Conservation (phyloP, 2,797 vertebrate genomes). For the Coccyzus lansbergi region DNA sequence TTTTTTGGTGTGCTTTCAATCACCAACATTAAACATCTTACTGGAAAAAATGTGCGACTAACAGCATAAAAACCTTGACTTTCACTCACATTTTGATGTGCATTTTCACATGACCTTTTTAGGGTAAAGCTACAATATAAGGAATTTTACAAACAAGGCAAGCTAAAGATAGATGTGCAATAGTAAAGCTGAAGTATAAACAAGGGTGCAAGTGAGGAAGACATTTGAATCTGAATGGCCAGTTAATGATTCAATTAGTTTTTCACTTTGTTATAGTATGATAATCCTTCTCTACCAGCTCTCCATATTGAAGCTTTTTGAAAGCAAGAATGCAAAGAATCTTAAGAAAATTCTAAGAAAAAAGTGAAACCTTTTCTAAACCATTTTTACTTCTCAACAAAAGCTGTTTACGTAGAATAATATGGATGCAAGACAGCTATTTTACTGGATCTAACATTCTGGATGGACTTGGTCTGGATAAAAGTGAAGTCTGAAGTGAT, state of each 20-base stretch:
- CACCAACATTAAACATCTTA: not conserved
- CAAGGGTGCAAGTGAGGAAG: conserved; percentile 62
- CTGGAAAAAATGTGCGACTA: not conserved
- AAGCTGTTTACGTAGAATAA: conserved; percentile 12
- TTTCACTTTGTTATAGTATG: conserved; percentile 80
- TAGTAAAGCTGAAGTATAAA: conserved; percentile 76
- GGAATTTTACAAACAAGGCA: conserved; percentile 76
- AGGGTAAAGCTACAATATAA: conserved; percentile 62
- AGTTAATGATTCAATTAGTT: conserved; percentile 86
- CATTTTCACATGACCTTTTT: conserved; percentile 79
- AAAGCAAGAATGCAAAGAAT: conserved; percentile 70
- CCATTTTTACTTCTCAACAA: conserved; percentile 42
- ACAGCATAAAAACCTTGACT: conserved; percentile 22
- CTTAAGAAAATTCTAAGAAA: conserved; percentile 50
- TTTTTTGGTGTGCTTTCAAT: not conserved
- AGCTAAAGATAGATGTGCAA: conserved; percentile 66
- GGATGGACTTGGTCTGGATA: conserved; percentile 17
- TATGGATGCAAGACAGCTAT: not conserved
- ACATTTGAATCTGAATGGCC: conserved; percentile 86
- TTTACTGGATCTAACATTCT: conserved; percentile 14
- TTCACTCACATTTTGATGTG: not conserved
- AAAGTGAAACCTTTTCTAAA: conserved; percentile 45
- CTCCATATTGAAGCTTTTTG: conserved; percentile 57
- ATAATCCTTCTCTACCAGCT: conserved; percentile 82
- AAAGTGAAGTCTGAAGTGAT: not conserved